A percentile compares a stretch with the other conserved stretches of the same genome.
Evolutionary conservation across 2,888 invertebrate species (phyloP).

Genomic region (Chorisops tibialis): DNA sequence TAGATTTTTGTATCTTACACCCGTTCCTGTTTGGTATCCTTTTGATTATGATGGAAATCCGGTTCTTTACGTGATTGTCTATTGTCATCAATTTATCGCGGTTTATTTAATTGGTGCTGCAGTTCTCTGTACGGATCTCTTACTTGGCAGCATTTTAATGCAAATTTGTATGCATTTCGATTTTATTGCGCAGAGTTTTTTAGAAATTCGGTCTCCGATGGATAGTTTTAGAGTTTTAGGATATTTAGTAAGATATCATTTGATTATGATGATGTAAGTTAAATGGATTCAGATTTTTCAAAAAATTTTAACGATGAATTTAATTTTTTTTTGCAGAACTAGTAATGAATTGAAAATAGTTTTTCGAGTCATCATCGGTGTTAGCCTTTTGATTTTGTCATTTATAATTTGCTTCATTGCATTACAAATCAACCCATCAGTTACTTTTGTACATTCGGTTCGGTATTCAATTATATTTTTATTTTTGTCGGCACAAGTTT

Average conservation of each 20-base stretch:
- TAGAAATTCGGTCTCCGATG: background rate
- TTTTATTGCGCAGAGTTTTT: background rate
- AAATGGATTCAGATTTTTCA: too few species aligned
- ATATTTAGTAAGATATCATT: conserved; percentile 13
- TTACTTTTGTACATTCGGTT: conserved; percentile 3
- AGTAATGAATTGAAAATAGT: conserved; percentile 2
- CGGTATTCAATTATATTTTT: conserved; percentile 12
- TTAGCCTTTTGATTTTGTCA: background rate
- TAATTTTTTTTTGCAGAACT: background rate
- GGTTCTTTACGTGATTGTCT: background rate
- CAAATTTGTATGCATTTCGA: conserved; percentile 17
- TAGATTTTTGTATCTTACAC: conserved; percentile 6
- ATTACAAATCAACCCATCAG: conserved; percentile 10
- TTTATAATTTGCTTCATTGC: conserved; percentile 17
- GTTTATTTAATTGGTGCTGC: conserved; percentile 14
- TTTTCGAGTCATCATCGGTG: background rate
- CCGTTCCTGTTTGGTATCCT: conserved; percentile 10
- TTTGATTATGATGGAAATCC: conserved; percentile 5
- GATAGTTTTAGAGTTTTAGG: background rate
- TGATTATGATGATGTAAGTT: conserved; percentile 6
- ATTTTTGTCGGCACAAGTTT: conserved; percentile 15
- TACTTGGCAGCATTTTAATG: conserved; percentile 6
- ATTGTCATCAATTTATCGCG: conserved; percentile 18
- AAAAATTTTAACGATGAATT: too few species aligned
- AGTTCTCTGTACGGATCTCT: conserved; percentile 13